Evolutionary conservation across 2,888 invertebrate species (phyloP), one percentile per base, ranked within the genome.

Genomic region (Hydrotaea cyrtoneurina): DNA sequence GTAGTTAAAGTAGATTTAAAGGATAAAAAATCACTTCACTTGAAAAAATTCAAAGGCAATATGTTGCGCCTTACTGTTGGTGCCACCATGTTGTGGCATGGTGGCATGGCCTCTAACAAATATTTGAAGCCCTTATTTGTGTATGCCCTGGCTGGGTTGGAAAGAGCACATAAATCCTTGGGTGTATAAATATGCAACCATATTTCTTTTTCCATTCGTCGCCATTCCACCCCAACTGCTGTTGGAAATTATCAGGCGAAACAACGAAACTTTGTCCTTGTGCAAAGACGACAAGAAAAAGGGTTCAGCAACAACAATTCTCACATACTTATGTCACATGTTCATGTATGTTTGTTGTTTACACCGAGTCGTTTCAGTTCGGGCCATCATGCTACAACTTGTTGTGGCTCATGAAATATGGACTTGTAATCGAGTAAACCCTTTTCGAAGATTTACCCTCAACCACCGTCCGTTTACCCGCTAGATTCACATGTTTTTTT

Each of bases 311-410:
- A 88, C 88, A 89, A 89, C 88, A 88, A 90, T 90, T 90, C 89
- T 87, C 90, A 90, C 90, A 89, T 89, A 85, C 87, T 89, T 89
- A 88, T 88, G 88, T 89, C 88, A 89, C 87, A 86, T 89, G 89
- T 87, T 80, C 80, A 82, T 83, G 74, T 83, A 39, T 62, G 36
- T 36, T 62, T 62, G 36, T 31, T 62, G 23, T 57, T 11, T 57
- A 21, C 23, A 39, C 39, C 7, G 39, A 2, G 13, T 1, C 39
- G 39, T 4, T 10, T 8, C 79, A 83, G 82, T 80, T 83, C 85
- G 73, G 13, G 50, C 50, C 50, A 50, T 50, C 69, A 43, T n/a
- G 36, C 39, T 76, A 57, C 76, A 79, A 83, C 85, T 85, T 79
- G 75, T 86, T 86, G 79, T 86, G 75, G 74, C 72, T 88, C 36